Percentiles rank a stretch among this genome's conserved stretches.
Conservation (phyloP, 2,113 vertebrate genomes). For the Oncorhynchus tshawytscha region DNA sequence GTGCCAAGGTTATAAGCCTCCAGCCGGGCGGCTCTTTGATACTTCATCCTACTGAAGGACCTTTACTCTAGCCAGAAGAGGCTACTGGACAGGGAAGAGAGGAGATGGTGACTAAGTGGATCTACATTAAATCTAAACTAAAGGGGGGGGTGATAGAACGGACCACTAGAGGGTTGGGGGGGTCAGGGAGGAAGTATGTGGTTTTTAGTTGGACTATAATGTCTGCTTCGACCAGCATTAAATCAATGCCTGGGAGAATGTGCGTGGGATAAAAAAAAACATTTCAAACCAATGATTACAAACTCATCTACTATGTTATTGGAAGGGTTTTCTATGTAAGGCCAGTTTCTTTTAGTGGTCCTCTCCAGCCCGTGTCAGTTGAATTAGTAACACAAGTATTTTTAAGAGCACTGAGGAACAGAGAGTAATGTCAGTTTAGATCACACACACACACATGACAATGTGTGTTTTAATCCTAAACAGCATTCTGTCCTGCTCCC, state of each 20-base stretch:
- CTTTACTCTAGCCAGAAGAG: constrained; percentile 16
- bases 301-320: constrained; percentile 19
- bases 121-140: neutral
- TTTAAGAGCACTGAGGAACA: constrained; percentile 46
- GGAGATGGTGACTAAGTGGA: neutral
- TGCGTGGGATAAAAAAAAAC: constrained; percentile 5
- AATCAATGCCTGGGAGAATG: constrained; percentile 34
- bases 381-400: constrained; percentile 52
- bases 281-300: constrained; percentile 35
- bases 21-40: too few species aligned
- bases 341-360: constrained; percentile 20
- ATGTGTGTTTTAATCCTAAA: constrained; percentile 51
- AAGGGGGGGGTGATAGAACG: neutral
- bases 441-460: constrained; percentile 59
- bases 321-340: constrained; percentile 2
- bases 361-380: constrained; percentile 46
- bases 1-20: too few species aligned
- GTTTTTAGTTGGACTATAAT: constrained; percentile 42
- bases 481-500: constrained; percentile 7
- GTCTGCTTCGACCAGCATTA: constrained; percentile 42
- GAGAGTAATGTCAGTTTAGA: constrained; percentile 60
- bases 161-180: constrained; percentile 21
- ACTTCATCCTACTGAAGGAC: neutral
- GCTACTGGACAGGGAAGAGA: neutral
- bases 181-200: constrained; percentile 38